These are phyloP conservation scores for Ditula angustiorana DNA, from an alignment of 2,888 invertebrate species.

Conservation along the genomic window DNA sequence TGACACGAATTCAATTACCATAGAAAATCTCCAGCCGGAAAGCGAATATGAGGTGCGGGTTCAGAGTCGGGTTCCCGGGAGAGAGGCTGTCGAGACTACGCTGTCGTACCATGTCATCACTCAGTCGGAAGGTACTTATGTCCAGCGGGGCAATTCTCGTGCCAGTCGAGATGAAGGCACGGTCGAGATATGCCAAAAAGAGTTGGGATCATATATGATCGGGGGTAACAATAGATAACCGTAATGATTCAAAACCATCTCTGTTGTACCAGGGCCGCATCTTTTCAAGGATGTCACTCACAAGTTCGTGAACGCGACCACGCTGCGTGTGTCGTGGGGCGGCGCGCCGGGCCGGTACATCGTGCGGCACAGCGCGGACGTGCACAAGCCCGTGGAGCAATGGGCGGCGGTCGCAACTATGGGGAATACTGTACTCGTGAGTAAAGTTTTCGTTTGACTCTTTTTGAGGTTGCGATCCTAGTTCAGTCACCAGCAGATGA, in stretches of 20 bases:
- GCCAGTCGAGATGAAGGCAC: no score
- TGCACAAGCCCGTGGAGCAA: slow-evolving; percentile 64
- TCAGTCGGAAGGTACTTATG: slow-evolving; percentile 88
- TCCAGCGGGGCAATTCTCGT: no score
- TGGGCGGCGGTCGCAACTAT: slow-evolving; percentile 70
- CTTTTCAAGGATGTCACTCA: slow-evolving; percentile 61
- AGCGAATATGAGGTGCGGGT: slow-evolving; percentile 90
- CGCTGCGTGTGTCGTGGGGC: slow-evolving; percentile 63
- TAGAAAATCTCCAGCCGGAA: slow-evolving; percentile 87
- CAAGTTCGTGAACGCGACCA: slow-evolving; percentile 58
- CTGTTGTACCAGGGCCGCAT: slow-evolving; percentile 51
- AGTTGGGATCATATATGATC: no score
- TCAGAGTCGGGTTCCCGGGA: slow-evolving; percentile 80
- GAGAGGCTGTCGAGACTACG: slow-evolving; percentile 80
- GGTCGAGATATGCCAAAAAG: no score
- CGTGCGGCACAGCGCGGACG: slow-evolving; percentile 77
- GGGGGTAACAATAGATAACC: no score
- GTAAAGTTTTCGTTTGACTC: slow-evolving; percentile 35
- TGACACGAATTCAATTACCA: slow-evolving; percentile 76
- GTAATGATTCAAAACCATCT: not conserved
- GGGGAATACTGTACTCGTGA: slow-evolving; percentile 64
- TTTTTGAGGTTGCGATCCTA: no score
- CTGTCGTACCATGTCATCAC: slow-evolving; percentile 86
- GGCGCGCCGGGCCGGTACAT: slow-evolving; percentile 67
- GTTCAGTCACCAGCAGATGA: no score